Evolutionary conservation across 2,888 invertebrate species (phyloP), one percentile per base, ranked within the genome.

Genomic region (Kuschelorhynchus macadamiae): DNA sequence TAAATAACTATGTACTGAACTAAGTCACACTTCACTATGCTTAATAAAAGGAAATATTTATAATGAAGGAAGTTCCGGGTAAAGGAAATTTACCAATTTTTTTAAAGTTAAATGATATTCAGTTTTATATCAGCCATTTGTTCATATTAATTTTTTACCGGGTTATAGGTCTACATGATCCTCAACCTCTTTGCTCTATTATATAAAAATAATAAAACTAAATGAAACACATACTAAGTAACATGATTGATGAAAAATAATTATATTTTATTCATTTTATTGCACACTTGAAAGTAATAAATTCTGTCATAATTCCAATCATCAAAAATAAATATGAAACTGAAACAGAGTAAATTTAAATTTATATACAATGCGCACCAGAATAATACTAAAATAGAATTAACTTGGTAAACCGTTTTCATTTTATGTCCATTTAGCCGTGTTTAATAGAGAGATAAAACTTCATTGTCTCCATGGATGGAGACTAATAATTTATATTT

Each of bases 401-500:
- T 61, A 67, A 50, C 61, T 67, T 33, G 67, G 61, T 61, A 67
- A 67, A 67, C 61, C 50, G 61, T 67, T 67, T 67, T 56, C 67
- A 67, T 67, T 67, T 67, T 67, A 56, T 44, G 67, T 67, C 56
- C 61, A 67, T 57, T 68, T 59, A 44, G 33, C 39, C 63, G 46
- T 46, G 63, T 53, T 57, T 64, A 68, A 68, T 68, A 41, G 59
- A 63, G 39, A 68, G 68, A 68, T 68, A 68, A 67, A 68, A 68
- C 68, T 68, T 64, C 68, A 68, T 68, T 68, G 68, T 68, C 59
- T 39, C 59, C 33, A 39, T 59, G 53, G 61, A 62, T 59, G 50
- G 44, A 17, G 52, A 63, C 46, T 59, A 63, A 63, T 68, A 68
- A 68, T 64, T 68, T 68, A 64, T 57, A 59, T 59, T 64, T 68